Conservation (phyloP, 2,888 invertebrate species). For the Aporophyla nigra region DNA sequence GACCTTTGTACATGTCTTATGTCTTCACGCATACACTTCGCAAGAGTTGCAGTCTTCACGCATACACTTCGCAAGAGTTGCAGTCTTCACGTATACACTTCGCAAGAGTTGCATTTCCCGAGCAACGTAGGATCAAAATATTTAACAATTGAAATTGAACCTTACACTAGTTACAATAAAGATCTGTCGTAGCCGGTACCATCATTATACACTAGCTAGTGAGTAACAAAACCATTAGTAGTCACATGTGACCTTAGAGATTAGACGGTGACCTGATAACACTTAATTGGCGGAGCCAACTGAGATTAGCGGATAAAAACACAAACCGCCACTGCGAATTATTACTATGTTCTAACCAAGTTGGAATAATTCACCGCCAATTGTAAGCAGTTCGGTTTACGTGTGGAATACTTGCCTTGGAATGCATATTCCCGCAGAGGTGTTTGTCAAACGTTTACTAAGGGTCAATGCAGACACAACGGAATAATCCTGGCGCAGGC, state of each 20-base stretch:
- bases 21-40: background rate
- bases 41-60: background rate
- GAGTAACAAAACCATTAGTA: slow-evolving; percentile 7
- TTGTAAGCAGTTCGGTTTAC: background rate
- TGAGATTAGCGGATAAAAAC: background rate
- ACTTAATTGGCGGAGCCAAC: background rate
- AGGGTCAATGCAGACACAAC: too few species aligned
- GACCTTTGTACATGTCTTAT: background rate
- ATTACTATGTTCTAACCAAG: background rate
- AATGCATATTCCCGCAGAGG: background rate
- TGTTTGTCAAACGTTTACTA: background rate
- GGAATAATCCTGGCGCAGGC: too few species aligned
- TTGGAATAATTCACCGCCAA: background rate
- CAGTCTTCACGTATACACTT: background rate
- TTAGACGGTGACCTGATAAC: slow-evolving; percentile 21
- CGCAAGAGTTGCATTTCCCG: background rate
- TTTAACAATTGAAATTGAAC: background rate
- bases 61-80: background rate
- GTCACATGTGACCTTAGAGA: slow-evolving; percentile 18
- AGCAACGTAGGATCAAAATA: background rate
- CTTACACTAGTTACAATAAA: background rate
- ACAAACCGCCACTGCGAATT: background rate
- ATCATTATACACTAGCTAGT: background rate
- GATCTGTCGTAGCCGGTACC: background rate
- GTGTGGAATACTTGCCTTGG: background rate